These are phyloP conservation scores for Coleophora flavipennella DNA, from an alignment of 2,888 invertebrate species.

Conservation along the genomic window DNA sequence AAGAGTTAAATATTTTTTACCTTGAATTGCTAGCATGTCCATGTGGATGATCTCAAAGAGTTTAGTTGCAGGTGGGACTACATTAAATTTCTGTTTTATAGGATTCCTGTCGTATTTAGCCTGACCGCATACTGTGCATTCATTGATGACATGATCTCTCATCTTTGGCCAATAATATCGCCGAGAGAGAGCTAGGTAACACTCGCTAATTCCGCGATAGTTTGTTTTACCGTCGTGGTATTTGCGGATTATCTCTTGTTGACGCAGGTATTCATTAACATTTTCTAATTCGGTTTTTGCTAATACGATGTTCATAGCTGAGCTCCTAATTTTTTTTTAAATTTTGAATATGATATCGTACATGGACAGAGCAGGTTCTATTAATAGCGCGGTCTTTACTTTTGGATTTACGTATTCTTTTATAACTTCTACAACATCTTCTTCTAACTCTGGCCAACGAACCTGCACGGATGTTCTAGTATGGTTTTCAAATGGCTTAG, in stretches of 20 bases:
- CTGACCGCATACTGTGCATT: constrained; percentile 15
- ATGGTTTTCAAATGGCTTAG: constrained; percentile 19
- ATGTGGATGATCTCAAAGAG: constrained; percentile 15
- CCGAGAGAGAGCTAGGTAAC: constrained; percentile 14
- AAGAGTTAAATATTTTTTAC: constrained; percentile 9
- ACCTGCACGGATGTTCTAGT: constrained; percentile 14
- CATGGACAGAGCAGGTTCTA: constrained; percentile 14
- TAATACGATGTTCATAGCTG: constrained; percentile 16
- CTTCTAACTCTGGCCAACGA: constrained; percentile 14
- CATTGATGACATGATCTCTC: constrained; percentile 17
- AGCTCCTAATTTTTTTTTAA: constrained; percentile 16
- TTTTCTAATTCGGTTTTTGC: constrained; percentile 17
- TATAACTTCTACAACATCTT: constrained; percentile 16
- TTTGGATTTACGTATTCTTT: constrained; percentile 22
- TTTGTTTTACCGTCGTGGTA: constrained; percentile 24
- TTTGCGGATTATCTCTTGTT: constrained; percentile 19
- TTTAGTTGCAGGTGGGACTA: constrained; percentile 12
- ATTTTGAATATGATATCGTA: constrained; percentile 16
- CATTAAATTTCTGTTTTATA: constrained; percentile 8
- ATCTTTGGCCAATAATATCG: constrained; percentile 22
- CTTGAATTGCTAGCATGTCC: constrained; percentile 8
- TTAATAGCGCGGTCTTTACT: constrained; percentile 17
- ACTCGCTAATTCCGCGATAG: constrained; percentile 19
- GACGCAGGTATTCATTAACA: constrained; percentile 16
- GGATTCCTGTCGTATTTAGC: constrained; percentile 18